phyloP scores from a whole-genome alignment of 30 jellyfish, hydroid and myxozoan species.

The Cassiopea xamachana region DNA sequence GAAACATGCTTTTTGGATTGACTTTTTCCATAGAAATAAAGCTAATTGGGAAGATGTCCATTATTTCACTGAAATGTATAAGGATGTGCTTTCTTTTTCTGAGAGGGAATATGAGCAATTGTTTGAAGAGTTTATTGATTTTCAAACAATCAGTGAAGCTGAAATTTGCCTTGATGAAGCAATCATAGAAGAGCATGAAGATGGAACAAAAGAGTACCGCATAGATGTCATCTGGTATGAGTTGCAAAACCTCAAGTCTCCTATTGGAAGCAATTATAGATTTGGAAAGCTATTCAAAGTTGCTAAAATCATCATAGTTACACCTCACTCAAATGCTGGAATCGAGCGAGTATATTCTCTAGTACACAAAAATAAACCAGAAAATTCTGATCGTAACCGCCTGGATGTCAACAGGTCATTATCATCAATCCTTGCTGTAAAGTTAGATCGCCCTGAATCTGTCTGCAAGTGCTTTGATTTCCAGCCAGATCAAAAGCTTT shows the following conservation, averaged over 20 bases:
- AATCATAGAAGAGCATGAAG: constrained; percentile 53
- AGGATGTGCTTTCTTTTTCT: constrained; percentile 28
- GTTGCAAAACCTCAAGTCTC: background rate
- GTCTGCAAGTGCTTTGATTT: constrained; percentile 24
- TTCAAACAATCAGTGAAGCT: constrained; percentile 45
- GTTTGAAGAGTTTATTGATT: constrained; percentile 71
- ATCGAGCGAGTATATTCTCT: constrained; percentile 29
- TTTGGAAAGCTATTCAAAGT: constrained; percentile 19
- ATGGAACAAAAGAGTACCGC: constrained; percentile 41
- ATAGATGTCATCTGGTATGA: constrained; percentile 27
- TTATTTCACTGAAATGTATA: constrained; percentile 35
- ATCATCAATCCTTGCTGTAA: constrained; percentile 44
- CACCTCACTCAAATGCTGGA: constrained; percentile 72
- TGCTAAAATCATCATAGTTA: constrained; percentile 40
- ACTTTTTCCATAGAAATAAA: constrained; percentile 47
- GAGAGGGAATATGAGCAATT: constrained; percentile 34
- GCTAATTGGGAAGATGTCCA: constrained; percentile 61
- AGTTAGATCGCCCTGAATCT: constrained; percentile 25
- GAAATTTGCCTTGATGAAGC: constrained; percentile 41
- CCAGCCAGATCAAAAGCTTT: constrained; percentile 3
- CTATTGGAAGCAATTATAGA: constrained; percentile 33
- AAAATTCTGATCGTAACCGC: constrained; percentile 28
- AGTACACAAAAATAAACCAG: constrained; percentile 33
- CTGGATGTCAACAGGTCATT: constrained; percentile 43
- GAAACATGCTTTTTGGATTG: constrained; percentile 50